phyloP scores from a whole-genome alignment of 2,888 invertebrate genomes.

The Pediacus dermestoides region DNA sequence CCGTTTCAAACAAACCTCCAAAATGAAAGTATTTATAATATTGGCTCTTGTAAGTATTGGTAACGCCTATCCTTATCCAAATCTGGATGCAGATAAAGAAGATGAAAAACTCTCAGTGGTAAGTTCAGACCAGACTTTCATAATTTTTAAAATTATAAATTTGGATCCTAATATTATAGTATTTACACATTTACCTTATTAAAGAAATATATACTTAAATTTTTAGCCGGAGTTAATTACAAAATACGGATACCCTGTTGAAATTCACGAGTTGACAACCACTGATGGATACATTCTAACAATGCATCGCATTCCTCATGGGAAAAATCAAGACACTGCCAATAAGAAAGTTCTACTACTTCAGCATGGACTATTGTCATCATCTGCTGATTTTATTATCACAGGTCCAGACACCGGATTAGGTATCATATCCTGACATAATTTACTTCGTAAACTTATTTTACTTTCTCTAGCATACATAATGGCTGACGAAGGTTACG shows the following conservation, averaged over 20 bases:
- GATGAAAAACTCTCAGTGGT: no score
- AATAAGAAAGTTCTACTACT: constrained; percentile 46
- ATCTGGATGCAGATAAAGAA: no score
- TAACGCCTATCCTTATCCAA: no score
- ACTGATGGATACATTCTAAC: constrained; percentile 58
- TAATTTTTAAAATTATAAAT: no score
- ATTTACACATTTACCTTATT: background rate
- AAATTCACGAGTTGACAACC: constrained; percentile 49
- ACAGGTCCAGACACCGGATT: constrained; percentile 53
- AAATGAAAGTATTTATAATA: no score
- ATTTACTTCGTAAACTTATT: constrained; percentile 1
- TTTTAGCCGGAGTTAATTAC: constrained; percentile 47
- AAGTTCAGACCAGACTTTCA: no score
- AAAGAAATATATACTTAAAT: no score
- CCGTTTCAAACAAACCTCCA: no score
- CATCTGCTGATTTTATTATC: constrained; percentile 56
- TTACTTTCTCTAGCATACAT: constrained; percentile 32
- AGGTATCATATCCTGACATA: constrained; percentile 34
- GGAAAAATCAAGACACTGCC: constrained; percentile 30
- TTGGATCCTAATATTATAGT: no score
- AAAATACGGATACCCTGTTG: constrained; percentile 48
- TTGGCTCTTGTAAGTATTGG: no score
- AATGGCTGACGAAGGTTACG: constrained; percentile 38
- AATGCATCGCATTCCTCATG: constrained; percentile 55
- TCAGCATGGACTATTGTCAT: constrained; percentile 55